Conservation (phyloP, 2,797 vertebrate species). For the Loriculus beryllinus region DNA sequence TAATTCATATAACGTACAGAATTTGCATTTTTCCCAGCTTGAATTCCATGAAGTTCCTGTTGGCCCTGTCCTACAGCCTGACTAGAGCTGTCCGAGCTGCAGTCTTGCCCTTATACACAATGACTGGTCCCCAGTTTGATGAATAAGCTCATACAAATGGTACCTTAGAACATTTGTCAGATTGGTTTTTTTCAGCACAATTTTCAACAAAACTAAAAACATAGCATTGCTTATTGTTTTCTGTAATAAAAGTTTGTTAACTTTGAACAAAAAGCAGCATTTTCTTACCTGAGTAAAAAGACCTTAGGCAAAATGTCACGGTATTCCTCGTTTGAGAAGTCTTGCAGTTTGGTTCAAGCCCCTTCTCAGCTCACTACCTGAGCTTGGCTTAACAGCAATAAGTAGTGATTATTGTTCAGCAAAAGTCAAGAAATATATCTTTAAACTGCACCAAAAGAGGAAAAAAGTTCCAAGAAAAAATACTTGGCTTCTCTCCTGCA, state of each 20-base stretch:
- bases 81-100: not conserved
- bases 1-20: not conserved
- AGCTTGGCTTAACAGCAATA: not conserved
- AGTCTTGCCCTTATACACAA: not conserved
- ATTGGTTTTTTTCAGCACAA: not conserved
- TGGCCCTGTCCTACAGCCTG: not conserved
- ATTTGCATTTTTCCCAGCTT: not conserved
- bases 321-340: not conserved
- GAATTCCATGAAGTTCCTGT: not conserved
- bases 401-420: not conserved
- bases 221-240: not conserved
- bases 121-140: not conserved
- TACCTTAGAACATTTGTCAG: fast-evolving
- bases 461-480: not conserved
- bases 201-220: not conserved
- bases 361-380: not conserved
- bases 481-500: slow-evolving; percentile 32
- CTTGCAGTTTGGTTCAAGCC: not conserved
- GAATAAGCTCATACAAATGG: not conserved
- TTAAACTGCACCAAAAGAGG: not conserved
- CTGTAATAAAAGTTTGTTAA: not conserved
- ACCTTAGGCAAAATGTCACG: not conserved
- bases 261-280: not conserved
- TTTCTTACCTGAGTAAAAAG: not conserved
- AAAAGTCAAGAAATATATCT: not conserved